Base-by-base conservation (phyloP, 2,888 invertebrate species). In the Ctenicera cuprea region DNA sequence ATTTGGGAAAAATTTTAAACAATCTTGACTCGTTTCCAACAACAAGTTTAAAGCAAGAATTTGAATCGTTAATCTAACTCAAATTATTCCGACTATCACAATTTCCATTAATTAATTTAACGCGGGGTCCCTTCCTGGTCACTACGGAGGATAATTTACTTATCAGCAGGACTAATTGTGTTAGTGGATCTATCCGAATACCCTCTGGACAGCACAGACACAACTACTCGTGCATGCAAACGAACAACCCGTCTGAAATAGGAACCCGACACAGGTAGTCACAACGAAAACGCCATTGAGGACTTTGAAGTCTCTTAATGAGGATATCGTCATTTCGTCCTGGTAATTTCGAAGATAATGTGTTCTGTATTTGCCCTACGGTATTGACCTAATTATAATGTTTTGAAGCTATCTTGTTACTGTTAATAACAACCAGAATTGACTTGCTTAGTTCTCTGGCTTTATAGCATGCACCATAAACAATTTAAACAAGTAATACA, bases 141-240 rank as follows among this genome's bases (percentile, higher is more conserved):
- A 67, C 67, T 52, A 63, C 67, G 14, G 33, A 67, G 67, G 67
- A 67, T 73, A 73, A 73, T 68, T 73, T 67, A 68, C 67, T 73
- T 73, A 73, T 73, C 73, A 67, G 54, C 43, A 63, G 67, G 67
- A 62, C 62, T 73, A 73, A 73, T 45, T 67, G 26, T 61, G 57
- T 73, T 73, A 73, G 43, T 37, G 43, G 61, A 67, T 67, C 64
- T 71, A 66, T 66, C 71, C 71, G 48, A 59, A 65, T 66, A 59
- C 59, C 41, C 71, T 48, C 37, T 64, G 71, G 71, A 43, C 57
- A 65, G 65, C 57, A 45, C 20, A 66, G 50, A 66, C 65, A 71
- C 50, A 65, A 45, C 54, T 67, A 57, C 18, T 71, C 50, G 50
- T 71, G 65, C 71, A 71, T 71, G 65, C 71, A 65, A 71, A 71